Conservation (phyloP, 2,113 vertebrate species). For the Melanostigma gelatinosum region DNA sequence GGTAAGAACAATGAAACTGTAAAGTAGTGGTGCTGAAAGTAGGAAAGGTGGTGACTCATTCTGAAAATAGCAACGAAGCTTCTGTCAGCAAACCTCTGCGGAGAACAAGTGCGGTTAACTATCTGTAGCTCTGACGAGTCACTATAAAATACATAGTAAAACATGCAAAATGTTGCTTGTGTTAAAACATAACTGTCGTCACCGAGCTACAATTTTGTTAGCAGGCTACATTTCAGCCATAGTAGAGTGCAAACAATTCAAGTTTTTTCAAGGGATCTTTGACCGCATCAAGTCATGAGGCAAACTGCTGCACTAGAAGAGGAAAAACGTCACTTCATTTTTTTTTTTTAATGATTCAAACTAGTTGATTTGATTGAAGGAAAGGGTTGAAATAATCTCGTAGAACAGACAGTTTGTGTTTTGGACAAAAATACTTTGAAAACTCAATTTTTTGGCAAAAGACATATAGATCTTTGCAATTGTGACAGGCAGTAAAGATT, state of each 20-base stretch:
- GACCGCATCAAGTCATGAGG: neutral
- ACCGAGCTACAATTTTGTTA: neutral
- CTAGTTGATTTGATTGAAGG: neutral
- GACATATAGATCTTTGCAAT: neutral
- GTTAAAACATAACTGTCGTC: conserved; percentile 15
- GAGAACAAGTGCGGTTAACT: conserved; percentile 9
- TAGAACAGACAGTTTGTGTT: neutral
- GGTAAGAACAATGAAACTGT: conserved; percentile 30
- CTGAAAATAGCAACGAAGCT: conserved; percentile 23
- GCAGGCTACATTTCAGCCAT: neutral
- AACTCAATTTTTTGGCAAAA: neutral
- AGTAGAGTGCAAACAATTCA: neutral
- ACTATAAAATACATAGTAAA: conserved; percentile 30
- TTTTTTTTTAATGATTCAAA: neutral
- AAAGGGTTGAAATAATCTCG: conserved; percentile 1
- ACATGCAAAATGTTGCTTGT: conserved; percentile 36
- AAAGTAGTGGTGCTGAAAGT: conserved; percentile 33
- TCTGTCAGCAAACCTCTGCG: conserved; percentile 21
- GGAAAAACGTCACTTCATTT: neutral
- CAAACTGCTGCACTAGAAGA: neutral
- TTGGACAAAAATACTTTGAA: conserved; percentile 19
- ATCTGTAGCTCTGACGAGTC: conserved; percentile 44
- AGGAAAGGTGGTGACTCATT: conserved; percentile 33
- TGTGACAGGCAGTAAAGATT: neutral
- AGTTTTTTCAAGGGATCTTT: neutral